phyloP scores from a whole-genome alignment of 2,113 vertebrate species.

The Edolisoma coerulescens region DNA sequence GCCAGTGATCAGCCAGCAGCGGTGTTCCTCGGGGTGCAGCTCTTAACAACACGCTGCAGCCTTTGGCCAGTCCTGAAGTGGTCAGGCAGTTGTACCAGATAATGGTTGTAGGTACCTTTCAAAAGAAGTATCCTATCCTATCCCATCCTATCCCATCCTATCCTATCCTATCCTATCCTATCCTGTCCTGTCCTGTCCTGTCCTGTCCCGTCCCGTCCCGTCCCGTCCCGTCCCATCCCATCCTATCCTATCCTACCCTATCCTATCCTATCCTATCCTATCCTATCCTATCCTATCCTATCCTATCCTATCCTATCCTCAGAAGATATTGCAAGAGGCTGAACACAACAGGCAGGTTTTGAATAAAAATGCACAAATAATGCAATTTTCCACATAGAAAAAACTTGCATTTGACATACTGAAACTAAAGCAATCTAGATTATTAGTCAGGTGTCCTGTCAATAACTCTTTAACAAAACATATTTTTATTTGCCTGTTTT shows the following conservation, averaged over 20 bases:
- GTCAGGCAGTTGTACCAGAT: not conserved
- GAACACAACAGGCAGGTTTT: not conserved
- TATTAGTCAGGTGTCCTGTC: not conserved
- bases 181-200: not conserved
- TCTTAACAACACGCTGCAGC: accelerated
- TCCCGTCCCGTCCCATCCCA: too few species aligned
- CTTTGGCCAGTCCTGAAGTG: accelerated
- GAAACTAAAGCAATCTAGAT: not conserved
- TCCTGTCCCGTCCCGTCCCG: too few species aligned
- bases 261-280: not conserved
- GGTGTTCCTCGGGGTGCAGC: accelerated
- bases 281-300: too few species aligned
- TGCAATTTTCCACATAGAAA: not conserved
- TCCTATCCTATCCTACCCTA: not conserved
- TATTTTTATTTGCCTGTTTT: not conserved
- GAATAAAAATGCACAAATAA: not conserved
- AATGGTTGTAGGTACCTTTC: accelerated
- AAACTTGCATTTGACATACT: not conserved
- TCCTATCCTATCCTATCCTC: not conserved
- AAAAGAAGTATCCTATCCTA: too few species aligned
- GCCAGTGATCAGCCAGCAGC: not conserved
- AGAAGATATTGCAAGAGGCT: not conserved
- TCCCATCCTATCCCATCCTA: not conserved
- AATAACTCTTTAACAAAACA: not conserved
- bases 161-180: not conserved